phyloP scores from a whole-genome alignment of 2,113 vertebrate species.

The Rhegmatorhina hoffmannsi region DNA sequence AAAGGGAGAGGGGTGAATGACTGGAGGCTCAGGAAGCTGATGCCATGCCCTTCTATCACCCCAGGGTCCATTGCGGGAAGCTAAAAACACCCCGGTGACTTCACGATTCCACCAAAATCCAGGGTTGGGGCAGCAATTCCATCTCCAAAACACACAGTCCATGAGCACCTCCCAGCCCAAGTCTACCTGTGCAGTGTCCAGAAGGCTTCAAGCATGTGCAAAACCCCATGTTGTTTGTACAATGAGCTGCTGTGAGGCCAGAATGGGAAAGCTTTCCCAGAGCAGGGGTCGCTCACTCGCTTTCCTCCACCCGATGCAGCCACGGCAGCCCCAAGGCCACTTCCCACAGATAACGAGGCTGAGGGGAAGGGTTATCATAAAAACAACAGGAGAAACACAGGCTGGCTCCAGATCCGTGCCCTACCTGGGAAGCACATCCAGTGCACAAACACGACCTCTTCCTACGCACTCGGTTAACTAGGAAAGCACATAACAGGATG shows the following conservation, averaged over 20 bases:
- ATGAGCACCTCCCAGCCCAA: background rate
- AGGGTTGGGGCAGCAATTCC: background rate
- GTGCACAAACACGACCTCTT: background rate
- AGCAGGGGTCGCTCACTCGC: accelerated
- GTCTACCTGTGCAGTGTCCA: background rate
- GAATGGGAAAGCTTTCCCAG: background rate
- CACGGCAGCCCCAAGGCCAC: background rate
- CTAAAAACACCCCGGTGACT: background rate
- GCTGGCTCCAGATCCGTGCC: background rate
- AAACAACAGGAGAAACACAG: background rate
- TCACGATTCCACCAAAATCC: accelerated
- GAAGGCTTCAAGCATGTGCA: background rate
- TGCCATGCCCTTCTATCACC: accelerated
- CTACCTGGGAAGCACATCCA: background rate
- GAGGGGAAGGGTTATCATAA: background rate
- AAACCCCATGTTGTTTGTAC: accelerated
- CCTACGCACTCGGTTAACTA: background rate
- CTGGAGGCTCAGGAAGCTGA: background rate
- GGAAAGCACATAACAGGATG: background rate
- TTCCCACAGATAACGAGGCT: background rate
- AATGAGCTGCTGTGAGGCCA: background rate
- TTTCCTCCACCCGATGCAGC: accelerated
- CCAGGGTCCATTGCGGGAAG: background rate
- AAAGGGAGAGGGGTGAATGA: background rate
- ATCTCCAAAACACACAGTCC: background rate